Percentiles rank a stretch among this genome's conserved stretches.
Evolutionary conservation across 2,888 invertebrate species (phyloP).

Genomic region (Dioctria rufipes): DNA sequence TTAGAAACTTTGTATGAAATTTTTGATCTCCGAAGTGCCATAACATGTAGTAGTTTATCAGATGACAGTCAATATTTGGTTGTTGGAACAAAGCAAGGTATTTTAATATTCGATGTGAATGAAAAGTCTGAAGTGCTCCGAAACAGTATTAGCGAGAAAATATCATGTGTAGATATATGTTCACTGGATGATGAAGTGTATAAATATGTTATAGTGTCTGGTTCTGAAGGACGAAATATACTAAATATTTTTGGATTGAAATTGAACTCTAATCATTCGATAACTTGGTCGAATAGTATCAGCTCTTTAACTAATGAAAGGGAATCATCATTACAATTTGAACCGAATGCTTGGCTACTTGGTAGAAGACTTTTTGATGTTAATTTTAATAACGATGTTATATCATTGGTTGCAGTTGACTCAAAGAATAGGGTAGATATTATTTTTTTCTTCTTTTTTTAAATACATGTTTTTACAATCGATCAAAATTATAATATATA

Average conservation of each 20-base stretch:
- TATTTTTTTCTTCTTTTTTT: background rate
- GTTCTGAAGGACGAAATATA: constrained; percentile 63
- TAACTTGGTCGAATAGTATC: constrained; percentile 65
- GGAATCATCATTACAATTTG: constrained; percentile 62
- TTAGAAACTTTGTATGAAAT: constrained; percentile 61
- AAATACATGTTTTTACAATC: background rate
- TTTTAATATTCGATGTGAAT: constrained; percentile 66
- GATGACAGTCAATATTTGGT: constrained; percentile 66
- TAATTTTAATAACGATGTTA: constrained; percentile 60
- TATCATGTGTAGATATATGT: constrained; percentile 67
- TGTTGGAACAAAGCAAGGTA: constrained; percentile 68
- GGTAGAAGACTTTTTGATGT: constrained; percentile 65
- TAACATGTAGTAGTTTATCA: constrained; percentile 67
- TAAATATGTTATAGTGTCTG: constrained; percentile 68
- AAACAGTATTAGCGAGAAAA: constrained; percentile 67
- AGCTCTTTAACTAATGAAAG: constrained; percentile 59
- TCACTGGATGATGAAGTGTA: constrained; percentile 64
- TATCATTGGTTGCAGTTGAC: constrained; percentile 66
- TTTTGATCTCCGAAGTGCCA: constrained; percentile 57
- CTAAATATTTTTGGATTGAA: constrained; percentile 67
- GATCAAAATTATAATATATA: background rate
- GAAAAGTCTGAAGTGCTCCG: constrained; percentile 63
- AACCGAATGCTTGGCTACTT: constrained; percentile 66
- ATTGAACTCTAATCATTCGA: constrained; percentile 58
- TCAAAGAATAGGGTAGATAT: constrained; percentile 65